Percentiles rank a stretch among this genome's conserved stretches.
Evolutionary conservation across 1,140 invertebrate genomes (phyloP).

Genomic region (Cherax destructor): DNA sequence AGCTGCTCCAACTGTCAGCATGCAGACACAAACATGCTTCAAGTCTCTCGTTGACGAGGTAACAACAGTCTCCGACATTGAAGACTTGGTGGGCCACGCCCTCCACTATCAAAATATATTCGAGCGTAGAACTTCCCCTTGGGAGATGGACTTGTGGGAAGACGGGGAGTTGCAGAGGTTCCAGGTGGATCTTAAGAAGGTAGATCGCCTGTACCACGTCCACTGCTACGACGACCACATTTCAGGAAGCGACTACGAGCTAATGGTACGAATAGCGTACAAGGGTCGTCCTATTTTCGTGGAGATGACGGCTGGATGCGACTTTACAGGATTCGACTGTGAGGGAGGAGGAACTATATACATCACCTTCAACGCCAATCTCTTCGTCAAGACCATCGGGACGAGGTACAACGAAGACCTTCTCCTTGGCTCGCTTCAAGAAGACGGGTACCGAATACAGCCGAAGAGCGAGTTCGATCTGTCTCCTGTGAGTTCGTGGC

Average conservation of each 20-base stretch:
- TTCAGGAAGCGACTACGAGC: neutral
- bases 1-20: neutral
- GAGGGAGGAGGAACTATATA: slow-evolving; percentile 37
- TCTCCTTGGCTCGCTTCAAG: neutral
- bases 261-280: slow-evolving; percentile 25
- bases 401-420: neutral
- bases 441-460: slow-evolving; percentile 5
- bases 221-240: neutral
- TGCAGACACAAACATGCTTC: neutral
- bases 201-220: slow-evolving; percentile 44
- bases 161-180: slow-evolving; percentile 8
- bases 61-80: neutral
- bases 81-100: neutral
- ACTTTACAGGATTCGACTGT: slow-evolving; percentile 17
- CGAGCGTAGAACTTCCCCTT: slow-evolving; percentile 19
- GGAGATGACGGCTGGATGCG: slow-evolving; percentile 12
- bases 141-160: slow-evolving; percentile 3
- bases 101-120: neutral
- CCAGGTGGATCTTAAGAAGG: neutral
- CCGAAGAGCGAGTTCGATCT: neutral
- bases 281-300: slow-evolving; percentile 1
- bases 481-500: neutral
- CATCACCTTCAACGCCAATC: slow-evolving; percentile 12
- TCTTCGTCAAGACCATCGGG: slow-evolving; percentile 27
- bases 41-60: neutral